A percentile compares a stretch with the other conserved stretches of the same genome.
Conservation (phyloP, 1,140 invertebrate genomes). For the Drosophila sechellia region DNA sequence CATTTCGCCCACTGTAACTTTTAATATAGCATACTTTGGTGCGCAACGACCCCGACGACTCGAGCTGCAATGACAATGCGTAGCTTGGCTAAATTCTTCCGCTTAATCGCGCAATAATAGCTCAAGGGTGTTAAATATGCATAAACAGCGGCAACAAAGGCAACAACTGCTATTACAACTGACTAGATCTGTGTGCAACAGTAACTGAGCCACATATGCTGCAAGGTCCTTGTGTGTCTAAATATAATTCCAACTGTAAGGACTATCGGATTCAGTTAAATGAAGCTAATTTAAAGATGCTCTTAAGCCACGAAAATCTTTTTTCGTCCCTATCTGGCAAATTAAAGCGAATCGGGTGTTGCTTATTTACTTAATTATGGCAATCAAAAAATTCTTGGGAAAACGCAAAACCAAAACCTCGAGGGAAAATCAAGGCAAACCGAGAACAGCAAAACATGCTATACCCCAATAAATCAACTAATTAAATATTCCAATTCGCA, state of each 20-base stretch:
- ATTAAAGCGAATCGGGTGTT: conserved; percentile 9
- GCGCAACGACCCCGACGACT: conserved; percentile 31
- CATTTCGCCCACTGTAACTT: conserved; percentile 13
- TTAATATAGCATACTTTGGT: conserved; percentile 52
- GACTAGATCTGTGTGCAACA: conserved; percentile 41
- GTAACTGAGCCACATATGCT: conserved; percentile 10
- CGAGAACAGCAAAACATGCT: conserved; percentile 24
- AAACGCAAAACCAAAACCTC: conserved; percentile 2
- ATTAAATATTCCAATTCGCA: conserved; percentile 72
- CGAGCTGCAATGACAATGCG: conserved; percentile 44
- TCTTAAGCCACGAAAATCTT: not conserved
- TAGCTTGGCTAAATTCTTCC: conserved; percentile 64
- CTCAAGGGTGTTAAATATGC: conserved; percentile 65
- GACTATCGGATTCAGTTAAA: not conserved
- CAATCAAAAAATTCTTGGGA: conserved; percentile 30
- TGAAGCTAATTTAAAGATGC: conserved; percentile 11
- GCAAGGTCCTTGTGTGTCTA: conserved; percentile 9
- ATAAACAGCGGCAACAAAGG: conserved; percentile 36
- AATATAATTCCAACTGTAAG: conserved; percentile 1
- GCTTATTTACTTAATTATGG: not conserved
- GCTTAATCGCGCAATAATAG: conserved; percentile 75
- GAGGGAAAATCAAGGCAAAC: conserved; percentile 17
- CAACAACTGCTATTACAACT: conserved; percentile 45
- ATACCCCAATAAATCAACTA: conserved; percentile 66
- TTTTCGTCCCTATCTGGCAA: not conserved